Conservation (phyloP, 2,797 vertebrate species). For the Gadopsis bispinosus region DNA sequence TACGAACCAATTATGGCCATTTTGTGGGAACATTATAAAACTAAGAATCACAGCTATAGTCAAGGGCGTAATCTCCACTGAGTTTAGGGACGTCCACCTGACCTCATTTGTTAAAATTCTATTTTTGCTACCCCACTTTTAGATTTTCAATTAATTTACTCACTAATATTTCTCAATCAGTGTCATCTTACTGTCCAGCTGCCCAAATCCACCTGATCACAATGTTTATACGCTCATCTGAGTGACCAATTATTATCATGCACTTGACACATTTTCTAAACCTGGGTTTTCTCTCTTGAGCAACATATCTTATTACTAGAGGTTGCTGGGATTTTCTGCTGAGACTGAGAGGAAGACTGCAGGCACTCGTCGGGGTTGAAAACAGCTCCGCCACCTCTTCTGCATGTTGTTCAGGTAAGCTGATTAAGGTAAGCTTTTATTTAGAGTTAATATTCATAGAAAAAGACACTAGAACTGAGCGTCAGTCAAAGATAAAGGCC, state of each 20-base stretch:
- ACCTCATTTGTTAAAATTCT: neutral
- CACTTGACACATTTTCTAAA: neutral
- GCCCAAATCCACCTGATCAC: neutral
- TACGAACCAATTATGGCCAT: slow-evolving; percentile 48
- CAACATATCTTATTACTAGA: slow-evolving; percentile 5
- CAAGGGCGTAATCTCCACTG: neutral
- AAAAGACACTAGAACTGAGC: neutral
- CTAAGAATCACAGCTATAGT: slow-evolving; percentile 8
- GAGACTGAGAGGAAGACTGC: neutral
- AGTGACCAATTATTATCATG: neutral
- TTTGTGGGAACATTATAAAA: slow-evolving; percentile 38
- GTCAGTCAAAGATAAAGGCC: neutral
- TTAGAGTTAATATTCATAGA: neutral
- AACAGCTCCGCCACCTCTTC: neutral
- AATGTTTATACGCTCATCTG: neutral
- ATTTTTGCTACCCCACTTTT: neutral
- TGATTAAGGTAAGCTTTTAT: neutral
- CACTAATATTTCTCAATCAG: neutral
- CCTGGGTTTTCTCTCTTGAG: neutral
- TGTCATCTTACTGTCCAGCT: neutral
- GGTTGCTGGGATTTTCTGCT: slow-evolving; percentile 12
- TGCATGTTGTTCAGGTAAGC: neutral
- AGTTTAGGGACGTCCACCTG: slow-evolving; percentile 1
- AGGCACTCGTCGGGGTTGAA: neutral
- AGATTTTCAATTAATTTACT: slow-evolving; percentile 10